Evolutionary conservation across 2,797 vertebrate genomes (phyloP).

Genomic region (Lophotriccus pileatus): DNA sequence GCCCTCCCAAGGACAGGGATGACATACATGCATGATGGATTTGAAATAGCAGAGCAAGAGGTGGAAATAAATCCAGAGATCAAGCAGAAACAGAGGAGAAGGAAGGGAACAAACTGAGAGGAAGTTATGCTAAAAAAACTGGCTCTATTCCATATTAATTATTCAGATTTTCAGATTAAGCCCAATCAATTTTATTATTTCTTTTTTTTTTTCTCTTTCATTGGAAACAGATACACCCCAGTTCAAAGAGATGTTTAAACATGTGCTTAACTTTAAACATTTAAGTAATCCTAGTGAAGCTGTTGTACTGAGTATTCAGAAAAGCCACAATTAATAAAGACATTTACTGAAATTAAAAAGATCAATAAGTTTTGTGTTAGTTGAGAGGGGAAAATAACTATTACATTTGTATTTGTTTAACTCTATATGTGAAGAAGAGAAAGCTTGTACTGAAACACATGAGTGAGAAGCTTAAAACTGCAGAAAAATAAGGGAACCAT

Average conservation of each 20-base stretch:
- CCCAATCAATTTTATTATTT: not conserved
- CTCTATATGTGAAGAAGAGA: not conserved
- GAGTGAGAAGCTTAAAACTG: not conserved
- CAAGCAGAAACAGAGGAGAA: not conserved
- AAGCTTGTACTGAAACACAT: not conserved
- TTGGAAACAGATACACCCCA: not conserved
- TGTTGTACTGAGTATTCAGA: not conserved
- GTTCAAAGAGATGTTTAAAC: not conserved
- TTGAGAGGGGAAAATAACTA: not conserved
- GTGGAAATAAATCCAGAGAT: not conserved
- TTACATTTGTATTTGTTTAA: not conserved
- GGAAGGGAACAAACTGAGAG: not conserved
- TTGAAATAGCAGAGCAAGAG: not conserved
- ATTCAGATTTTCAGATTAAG: not conserved
- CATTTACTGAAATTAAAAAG: not conserved
- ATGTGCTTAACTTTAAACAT: not conserved
- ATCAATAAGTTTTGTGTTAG: not conserved
- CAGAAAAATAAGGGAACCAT: not conserved
- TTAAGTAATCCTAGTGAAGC: not conserved
- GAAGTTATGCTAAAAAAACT: not conserved
- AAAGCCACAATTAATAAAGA: not conserved
- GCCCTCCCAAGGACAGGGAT: not conserved
- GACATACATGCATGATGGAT: not conserved
- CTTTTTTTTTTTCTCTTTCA: not conserved
- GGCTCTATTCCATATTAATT: not conserved